Conservation (phyloP, 2,888 invertebrate species). For the Hirtodrosophila trivittata region DNA sequence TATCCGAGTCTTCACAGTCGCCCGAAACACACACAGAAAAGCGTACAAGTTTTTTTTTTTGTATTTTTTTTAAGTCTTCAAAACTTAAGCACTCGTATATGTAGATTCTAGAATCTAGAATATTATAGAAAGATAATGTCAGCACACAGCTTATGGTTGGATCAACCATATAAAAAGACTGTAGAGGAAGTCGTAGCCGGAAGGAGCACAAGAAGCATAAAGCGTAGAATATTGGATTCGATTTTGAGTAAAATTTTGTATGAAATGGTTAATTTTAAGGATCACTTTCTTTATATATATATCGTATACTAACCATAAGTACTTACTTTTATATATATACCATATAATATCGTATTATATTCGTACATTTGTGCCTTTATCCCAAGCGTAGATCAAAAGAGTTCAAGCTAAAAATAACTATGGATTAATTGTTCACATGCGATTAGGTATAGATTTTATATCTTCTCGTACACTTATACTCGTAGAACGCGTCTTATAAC, state of each 20-base stretch:
- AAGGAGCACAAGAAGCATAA: background rate
- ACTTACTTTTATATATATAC: conserved; percentile 6
- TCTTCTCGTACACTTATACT: conserved; percentile 6
- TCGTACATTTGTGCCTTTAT: conserved; percentile 60
- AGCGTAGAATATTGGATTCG: background rate
- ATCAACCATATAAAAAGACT: conserved; percentile 44
- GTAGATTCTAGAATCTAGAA: background rate
- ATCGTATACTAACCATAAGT: conserved; percentile 14
- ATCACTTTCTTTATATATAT: conserved; percentile 3
- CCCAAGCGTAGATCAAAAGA: conserved; percentile 34
- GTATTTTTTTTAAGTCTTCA: conserved; percentile 25
- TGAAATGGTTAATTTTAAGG: conserved; percentile 16
- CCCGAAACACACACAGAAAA: conserved; percentile 2
- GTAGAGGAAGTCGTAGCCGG: conserved; percentile 14
- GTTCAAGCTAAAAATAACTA: conserved; percentile 14
- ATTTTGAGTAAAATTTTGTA: conserved; percentile 30
- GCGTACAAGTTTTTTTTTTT: too few relatives aligned
- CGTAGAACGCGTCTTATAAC: too few relatives aligned
- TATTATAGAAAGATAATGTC: conserved; percentile 17
- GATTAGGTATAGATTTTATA: background rate
- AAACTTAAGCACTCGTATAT: conserved; percentile 47
- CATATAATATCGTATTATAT: conserved; percentile 22
- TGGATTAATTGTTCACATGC: background rate
- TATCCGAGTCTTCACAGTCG: conserved; percentile 47
- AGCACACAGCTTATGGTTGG: conserved; percentile 26